A percentile compares a stretch with the other conserved stretches of the same genome.
phyloP scores from a whole-genome alignment of 35 echinoderm and acorn worm genomes.

The Apostichopus californicus region DNA sequence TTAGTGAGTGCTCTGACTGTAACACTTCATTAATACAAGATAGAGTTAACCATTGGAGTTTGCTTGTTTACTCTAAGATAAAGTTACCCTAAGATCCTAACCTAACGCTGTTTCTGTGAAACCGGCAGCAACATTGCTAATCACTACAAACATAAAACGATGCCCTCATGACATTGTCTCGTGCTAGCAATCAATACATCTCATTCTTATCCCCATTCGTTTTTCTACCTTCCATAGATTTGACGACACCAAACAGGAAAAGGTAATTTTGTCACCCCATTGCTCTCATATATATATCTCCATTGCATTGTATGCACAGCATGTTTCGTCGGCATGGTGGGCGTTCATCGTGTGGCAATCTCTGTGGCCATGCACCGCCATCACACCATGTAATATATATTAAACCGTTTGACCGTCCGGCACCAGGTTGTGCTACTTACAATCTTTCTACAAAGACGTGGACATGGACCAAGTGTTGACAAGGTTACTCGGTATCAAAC shows the following conservation, averaged over 20 bases:
- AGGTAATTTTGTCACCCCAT: slow-evolving; percentile 34
- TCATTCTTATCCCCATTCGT: slow-evolving; percentile 4
- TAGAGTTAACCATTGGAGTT: no score
- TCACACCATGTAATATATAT: not conserved
- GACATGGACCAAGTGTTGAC: no score
- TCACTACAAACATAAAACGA: no score
- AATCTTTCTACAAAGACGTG: no score
- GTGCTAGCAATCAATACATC: not conserved
- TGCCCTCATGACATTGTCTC: not conserved
- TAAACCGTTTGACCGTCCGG: not conserved
- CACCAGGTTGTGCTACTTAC: not conserved
- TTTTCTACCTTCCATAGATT: slow-evolving; percentile 43
- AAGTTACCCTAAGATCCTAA: no score
- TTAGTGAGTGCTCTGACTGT: no score
- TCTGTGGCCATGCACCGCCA: not conserved
- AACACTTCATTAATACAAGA: no score
- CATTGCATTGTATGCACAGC: not conserved
- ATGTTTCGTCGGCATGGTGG: not conserved
- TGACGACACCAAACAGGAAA: slow-evolving; percentile 17
- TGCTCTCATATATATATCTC: not conserved
- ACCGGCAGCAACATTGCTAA: no score
- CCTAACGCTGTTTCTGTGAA: no score
- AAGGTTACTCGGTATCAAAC: no score
- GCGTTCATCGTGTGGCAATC: not conserved
- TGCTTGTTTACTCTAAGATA: no score